Percentiles rank a stretch among this genome's conserved stretches.
These are phyloP conservation scores for Sphecodes monilicornis DNA, from an alignment of 2,888 invertebrate genomes.

Conservation along the genomic window DNA sequence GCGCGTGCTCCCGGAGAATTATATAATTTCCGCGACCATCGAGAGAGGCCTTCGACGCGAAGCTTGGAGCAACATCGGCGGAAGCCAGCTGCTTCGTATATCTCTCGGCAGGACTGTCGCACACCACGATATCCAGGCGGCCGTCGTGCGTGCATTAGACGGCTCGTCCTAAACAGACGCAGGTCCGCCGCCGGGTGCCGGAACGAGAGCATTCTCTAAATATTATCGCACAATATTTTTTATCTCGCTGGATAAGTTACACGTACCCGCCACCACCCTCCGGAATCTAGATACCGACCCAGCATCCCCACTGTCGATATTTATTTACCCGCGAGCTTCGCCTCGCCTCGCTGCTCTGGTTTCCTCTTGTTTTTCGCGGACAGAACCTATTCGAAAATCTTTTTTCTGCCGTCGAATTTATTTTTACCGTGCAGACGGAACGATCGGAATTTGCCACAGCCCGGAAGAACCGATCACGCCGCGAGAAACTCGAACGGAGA, in stretches of 20 bases:
- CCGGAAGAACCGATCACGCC: not conserved
- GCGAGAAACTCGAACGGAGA: not conserved
- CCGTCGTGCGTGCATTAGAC: slow-evolving; percentile 7
- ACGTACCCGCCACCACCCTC: slow-evolving; percentile 9
- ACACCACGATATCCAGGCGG: slow-evolving; percentile 61
- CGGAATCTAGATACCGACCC: slow-evolving; percentile 31
- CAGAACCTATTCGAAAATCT: not conserved
- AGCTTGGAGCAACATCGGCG: slow-evolving; percentile 57
- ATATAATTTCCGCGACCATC: slow-evolving; percentile 11
- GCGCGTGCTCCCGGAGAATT: not conserved
- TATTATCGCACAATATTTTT: slow-evolving; percentile 78
- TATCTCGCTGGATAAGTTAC: slow-evolving; percentile 61
- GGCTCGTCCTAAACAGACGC: slow-evolving; percentile 56
- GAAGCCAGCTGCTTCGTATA: slow-evolving; percentile 76
- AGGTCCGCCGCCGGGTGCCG: slow-evolving; percentile 39
- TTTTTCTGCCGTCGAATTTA: not conserved
- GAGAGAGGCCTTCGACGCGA: not conserved
- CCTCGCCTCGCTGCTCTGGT: not conserved
- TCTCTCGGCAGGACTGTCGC: slow-evolving; percentile 78
- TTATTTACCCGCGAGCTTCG: slow-evolving; percentile 51
- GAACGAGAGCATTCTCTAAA: slow-evolving; percentile 74
- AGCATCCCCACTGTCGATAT: slow-evolving; percentile 42
- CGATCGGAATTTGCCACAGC: not conserved
- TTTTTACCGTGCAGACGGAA: not conserved
- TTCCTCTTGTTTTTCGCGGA: not conserved